Base-by-base conservation (phyloP, 1,140 invertebrate species). In the Drosophila murphyi region DNA sequence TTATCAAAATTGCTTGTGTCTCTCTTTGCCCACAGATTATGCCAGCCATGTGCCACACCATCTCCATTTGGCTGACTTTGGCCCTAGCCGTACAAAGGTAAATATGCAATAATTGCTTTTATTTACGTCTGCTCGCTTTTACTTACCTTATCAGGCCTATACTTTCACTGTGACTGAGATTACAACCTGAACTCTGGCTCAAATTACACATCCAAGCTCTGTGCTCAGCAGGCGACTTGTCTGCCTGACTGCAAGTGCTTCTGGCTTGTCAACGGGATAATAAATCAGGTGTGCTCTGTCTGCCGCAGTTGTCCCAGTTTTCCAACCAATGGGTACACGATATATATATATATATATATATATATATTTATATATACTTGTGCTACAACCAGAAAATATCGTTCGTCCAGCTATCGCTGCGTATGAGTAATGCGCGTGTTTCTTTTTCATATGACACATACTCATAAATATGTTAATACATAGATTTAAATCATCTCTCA, bases 51-150 rank as follows among this genome's bases (percentile, higher is more conserved):
- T 98, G 98, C 92, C 97, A 98, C 93, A 98, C 97, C 1, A 96
- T 97, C 1, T 98, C 97, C 68, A 97, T 98, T 50, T 98, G 97
- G 97, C 93, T 98, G 68, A 98, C 97, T 0, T 92, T 98, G 63
- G 96, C 96, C 1, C 93, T 98, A 35, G 97, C 97, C 3, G 95
- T 97, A 1, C 97, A 98, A 93, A 94, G 97, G 91, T 92, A 91
- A 88, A 76, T 82, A 77, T 89, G 71, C 56, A 80, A 80, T 76
- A 69, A 67, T 41, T 35, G 41, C 43, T 67, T 57, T 37, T 50
- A 7, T 32, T 47, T 31, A 48, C 43, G 32, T 45, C n/a, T 32
- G 43, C 34, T 32, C n/a, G 41, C 32, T 59, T 43, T 45, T 6
- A 45, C 43, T 47, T 39, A 63, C 29, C 34, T 20, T 20, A 50